Conservation (phyloP, 2,113 vertebrate species). For the Reinhardtius hippoglossoides region DNA sequence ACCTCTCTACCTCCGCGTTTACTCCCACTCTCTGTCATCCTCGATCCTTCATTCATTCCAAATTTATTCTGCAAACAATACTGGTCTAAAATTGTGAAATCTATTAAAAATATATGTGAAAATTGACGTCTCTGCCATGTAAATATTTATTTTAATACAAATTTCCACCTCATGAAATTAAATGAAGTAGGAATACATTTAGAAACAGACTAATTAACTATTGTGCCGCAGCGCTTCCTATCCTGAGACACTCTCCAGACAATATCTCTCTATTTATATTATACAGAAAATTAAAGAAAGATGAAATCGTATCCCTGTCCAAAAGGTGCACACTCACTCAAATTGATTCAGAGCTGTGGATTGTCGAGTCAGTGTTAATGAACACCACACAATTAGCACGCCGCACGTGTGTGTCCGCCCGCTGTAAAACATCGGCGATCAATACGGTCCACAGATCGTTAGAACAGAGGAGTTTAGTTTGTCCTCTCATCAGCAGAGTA, state of each 20-base stretch:
- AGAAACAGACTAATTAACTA: no score
- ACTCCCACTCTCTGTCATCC: constrained; percentile 9
- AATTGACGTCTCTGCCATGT: no score
- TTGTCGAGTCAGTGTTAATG: constrained; percentile 27
- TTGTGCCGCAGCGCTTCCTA: no score
- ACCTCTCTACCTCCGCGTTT: background rate
- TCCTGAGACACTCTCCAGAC: no score
- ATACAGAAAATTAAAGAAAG: background rate
- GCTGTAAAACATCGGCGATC: constrained; percentile 56
- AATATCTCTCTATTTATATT: no score
- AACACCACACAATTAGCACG: constrained; percentile 6
- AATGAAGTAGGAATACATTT: no score
- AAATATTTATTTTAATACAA: no score
- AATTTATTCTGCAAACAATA: no score
- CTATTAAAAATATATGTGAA: no score
- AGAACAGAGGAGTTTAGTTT: constrained; percentile 25
- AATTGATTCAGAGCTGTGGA: constrained; percentile 5
- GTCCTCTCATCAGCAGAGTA: constrained; percentile 45
- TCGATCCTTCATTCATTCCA: background rate
- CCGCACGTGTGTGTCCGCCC: constrained; percentile 30
- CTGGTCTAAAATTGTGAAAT: no score
- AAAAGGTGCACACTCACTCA: background rate
- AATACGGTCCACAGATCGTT: constrained; percentile 21
- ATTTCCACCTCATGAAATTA: no score
- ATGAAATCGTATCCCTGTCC: background rate